These are phyloP conservation scores for Variabilichromis moorii DNA, from an alignment of 2,113 vertebrate genomes.

Conservation along the genomic window DNA sequence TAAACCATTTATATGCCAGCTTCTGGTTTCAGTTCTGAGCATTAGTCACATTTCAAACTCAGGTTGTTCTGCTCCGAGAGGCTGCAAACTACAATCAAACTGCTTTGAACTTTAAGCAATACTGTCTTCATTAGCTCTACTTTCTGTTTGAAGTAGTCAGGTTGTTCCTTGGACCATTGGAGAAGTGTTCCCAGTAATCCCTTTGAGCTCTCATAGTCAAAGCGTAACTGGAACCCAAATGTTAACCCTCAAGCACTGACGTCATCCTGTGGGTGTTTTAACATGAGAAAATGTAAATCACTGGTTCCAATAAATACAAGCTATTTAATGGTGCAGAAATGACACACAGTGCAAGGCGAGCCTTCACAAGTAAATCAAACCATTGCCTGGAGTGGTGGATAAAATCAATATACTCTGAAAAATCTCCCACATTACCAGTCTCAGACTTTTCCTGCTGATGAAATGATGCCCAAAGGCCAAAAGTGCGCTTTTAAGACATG, in stretches of 20 bases:
- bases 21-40: conserved; percentile 1
- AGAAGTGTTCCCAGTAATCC: conserved; percentile 7
- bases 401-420: conserved; percentile 38
- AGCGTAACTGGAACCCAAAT: background rate
- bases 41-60: conserved; percentile 6
- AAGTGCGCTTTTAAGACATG: background rate
- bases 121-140: conserved; percentile 5
- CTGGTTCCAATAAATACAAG: conserved; percentile 13
- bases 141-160: background rate
- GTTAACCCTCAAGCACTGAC: background rate
- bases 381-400: conserved; percentile 18
- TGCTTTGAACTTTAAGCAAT: conserved; percentile 8
- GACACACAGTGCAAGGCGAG: background rate
- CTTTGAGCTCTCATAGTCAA: conserved; percentile 1
- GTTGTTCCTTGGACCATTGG: background rate
- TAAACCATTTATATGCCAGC: background rate
- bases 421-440: conserved; percentile 10
- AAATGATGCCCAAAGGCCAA: conserved; percentile 11
- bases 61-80: background rate
- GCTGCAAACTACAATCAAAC: background rate
- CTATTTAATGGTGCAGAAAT: conserved; percentile 33
- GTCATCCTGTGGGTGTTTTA: conserved; percentile 24
- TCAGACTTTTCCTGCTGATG: background rate
- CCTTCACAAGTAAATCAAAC: conserved; percentile 36
- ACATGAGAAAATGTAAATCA: conserved; percentile 44